Evolutionary conservation across 2,888 invertebrate species (phyloP), one percentile per base, ranked within the genome.

Genomic region (Sinelater perroti): DNA sequence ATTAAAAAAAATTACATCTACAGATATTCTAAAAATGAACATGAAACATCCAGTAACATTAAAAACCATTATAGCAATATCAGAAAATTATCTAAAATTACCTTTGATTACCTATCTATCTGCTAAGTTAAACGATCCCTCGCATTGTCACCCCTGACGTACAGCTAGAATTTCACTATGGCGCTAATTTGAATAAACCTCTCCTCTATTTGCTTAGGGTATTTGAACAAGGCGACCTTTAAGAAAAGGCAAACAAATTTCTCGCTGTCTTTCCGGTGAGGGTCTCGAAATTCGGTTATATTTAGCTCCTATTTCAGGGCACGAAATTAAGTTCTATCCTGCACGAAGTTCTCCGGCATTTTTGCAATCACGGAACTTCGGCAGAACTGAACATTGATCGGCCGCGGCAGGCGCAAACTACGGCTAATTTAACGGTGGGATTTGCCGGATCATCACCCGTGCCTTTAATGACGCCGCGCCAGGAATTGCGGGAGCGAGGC

Each of bases 151-250:
- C 14, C 14, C 17, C 6, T 30, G 18, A 16, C 18, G 10, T 30
- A n/a, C 42, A 38, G n/a, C 11, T 24, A 28, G 10, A 62, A 66
- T 66, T 70, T 61, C 61, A 64, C 60, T 26, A 67, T 63, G 66
- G 64, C 64, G 64, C 51, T 56, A 56, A 60, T 60, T 56, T 65
- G 66, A 67, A 66, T 68, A 62, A 68, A 70, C 67, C 69, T 69
- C 70, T 68, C 68, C 70, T 70, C 69, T 72, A 72, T 74, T 74
- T 73, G 72, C 67, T 74, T 72, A 74, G 73, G 73, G 70, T 72
- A 71, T 73, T 72, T 72, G 70, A 66, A 65, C 66, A 40, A 64
- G 68, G 63, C 67, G 72, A 70, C 72, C 72, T 73, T 71, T 71
- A n/a, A n/a, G 66, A 64, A 71, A 71, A 67, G 67, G 70, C 70